phyloP scores from a whole-genome alignment of 92 coral and sea anemone genomes.

The Porites divaricata region DNA sequence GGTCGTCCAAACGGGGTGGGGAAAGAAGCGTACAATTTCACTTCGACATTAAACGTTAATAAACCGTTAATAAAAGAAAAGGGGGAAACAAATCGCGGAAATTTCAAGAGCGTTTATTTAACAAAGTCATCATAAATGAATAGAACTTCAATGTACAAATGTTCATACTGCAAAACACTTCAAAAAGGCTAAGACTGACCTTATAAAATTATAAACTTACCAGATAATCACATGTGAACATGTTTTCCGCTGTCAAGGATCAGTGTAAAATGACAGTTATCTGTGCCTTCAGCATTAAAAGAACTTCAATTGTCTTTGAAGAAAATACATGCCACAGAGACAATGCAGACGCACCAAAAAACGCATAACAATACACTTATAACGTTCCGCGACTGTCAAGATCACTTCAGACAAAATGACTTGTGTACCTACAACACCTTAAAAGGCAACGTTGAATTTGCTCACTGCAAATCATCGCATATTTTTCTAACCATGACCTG shows the following conservation, averaged over 20 bases:
- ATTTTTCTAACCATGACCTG: too few species aligned
- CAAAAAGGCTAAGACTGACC: neutral
- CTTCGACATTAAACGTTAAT: too few species aligned
- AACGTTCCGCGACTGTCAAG: too few species aligned
- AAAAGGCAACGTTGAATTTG: too few species aligned
- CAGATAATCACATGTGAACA: neutral
- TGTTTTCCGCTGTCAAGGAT: neutral
- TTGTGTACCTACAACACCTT: too few species aligned
- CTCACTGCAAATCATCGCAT: too few species aligned
- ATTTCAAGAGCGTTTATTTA: constrained; percentile 18
- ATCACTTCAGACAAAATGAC: too few species aligned
- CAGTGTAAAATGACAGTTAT: neutral
- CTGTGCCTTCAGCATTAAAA: too few species aligned
- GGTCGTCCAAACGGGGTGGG: too few species aligned
- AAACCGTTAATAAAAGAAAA: neutral
- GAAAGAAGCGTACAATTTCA: too few species aligned
- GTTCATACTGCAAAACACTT: constrained; percentile 1
- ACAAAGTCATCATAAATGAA: constrained; percentile 10
- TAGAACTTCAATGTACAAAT: constrained; percentile 14
- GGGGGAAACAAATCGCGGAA: neutral
- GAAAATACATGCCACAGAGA: neutral
- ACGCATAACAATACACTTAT: neutral
- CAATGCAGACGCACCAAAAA: neutral
- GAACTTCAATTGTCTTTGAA: too few species aligned
- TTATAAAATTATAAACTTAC: neutral